Evolutionary conservation across 2,888 invertebrate genomes (phyloP), one percentile per base, ranked within the genome.

Genomic region (Neria commutata): DNA sequence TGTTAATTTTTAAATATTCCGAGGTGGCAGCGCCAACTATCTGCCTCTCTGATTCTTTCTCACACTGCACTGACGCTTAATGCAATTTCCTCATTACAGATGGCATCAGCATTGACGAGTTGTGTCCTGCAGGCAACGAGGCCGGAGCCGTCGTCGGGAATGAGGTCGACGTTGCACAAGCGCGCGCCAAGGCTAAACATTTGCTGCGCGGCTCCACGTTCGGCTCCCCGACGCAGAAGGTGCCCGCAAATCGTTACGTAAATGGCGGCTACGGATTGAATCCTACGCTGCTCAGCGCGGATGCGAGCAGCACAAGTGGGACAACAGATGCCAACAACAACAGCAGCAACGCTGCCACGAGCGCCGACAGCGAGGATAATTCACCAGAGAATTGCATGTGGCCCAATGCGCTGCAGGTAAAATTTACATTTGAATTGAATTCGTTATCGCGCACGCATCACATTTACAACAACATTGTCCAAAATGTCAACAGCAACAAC

Each of bases 371-470:
- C 48, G 67, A 63, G 48, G 75, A 76, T 52, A 68, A 65, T 56
- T 69, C 73, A n/a, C 70, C 78, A 4, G 79, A 80, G 61, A 80
- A 75, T 24, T 92, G 92, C 74, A 84, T 88, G 55, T 91, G 90
- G 88, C 90, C 91, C 8, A 88, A 87, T 73, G 86, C 90, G 55
- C 83, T 92, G 67, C 92, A 92, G 90, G 92, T 93, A 84, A 81
- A 59, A 34, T 16, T 57, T 65, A 56, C 46, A 60, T 59, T 50
- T 58, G 55, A 45, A 60, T 62, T 5, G 14, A n/a, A n/a, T n/a
- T n/a, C n/a, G 33, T 33, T 8, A 33, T 33, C 14, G 8, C 14
- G 8, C 10, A 33, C 8, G 33, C 14, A 14, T 33, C 8, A 33
- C 33, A 33, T 10, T 33, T 10, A 33, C 33, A 33, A 33, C 33